Conservation (phyloP, 2,113 vertebrate genomes). For the Rhegmatorhina hoffmannsi region DNA sequence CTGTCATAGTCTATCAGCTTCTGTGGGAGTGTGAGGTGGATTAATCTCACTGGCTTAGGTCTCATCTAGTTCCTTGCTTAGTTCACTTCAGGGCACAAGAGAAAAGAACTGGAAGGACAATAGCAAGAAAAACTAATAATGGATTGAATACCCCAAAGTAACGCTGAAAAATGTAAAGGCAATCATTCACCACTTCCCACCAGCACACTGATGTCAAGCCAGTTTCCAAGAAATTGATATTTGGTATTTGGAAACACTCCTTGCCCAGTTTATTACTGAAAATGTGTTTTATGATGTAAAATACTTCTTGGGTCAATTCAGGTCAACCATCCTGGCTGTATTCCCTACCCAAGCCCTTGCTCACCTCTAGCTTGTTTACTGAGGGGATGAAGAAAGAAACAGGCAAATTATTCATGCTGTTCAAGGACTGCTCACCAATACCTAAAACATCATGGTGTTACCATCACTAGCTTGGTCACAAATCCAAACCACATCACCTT, state of each 20-base stretch:
- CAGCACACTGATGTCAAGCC: background rate
- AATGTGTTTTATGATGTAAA: background rate
- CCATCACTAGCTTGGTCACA: background rate
- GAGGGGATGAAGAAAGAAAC: background rate
- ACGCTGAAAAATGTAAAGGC: background rate
- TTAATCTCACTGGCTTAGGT: background rate
- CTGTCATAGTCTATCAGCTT: background rate
- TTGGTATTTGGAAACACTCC: background rate
- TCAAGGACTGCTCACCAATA: background rate
- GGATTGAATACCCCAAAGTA: background rate
- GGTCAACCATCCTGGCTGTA: background rate
- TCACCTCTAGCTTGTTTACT: background rate
- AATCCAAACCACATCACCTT: background rate
- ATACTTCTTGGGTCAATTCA: background rate
- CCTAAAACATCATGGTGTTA: background rate
- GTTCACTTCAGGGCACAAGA: fast-evolving
- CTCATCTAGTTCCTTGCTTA: background rate
- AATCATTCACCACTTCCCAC: background rate
- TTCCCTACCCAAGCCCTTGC: background rate
- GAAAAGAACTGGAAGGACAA: background rate
- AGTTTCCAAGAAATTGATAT: background rate
- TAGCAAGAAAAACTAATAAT: background rate
- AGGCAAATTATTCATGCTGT: background rate
- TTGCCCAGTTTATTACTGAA: background rate
- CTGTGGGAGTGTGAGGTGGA: background rate